phyloP scores from a whole-genome alignment of 1,140 invertebrate species.

The Batillaria attramentaria region DNA sequence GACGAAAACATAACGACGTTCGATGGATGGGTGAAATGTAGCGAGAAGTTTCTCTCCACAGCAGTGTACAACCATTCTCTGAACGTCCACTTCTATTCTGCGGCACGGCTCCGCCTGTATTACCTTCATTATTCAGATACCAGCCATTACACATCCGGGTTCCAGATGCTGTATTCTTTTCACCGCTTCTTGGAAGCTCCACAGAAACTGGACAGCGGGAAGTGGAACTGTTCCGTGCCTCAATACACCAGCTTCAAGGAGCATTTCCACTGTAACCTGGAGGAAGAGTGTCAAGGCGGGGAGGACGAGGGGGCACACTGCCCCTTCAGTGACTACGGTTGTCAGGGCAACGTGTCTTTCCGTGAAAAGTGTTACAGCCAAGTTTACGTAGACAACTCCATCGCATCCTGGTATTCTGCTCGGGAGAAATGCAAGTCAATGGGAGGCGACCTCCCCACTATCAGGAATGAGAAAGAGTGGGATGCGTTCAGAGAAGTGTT shows the following conservation, averaged over 20 bases:
- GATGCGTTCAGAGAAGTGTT: not conserved
- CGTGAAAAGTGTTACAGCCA: conserved; percentile 6
- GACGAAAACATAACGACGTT: too few relatives aligned
- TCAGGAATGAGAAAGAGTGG: not conserved
- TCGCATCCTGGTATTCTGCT: not conserved
- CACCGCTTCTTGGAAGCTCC: not conserved
- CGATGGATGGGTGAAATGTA: too few relatives aligned
- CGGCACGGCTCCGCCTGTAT: too few relatives aligned
- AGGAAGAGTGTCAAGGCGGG: conserved; percentile 7
- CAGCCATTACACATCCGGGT: not conserved
- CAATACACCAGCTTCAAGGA: conserved; percentile 15
- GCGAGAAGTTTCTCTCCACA: too few relatives aligned
- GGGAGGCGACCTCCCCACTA: not conserved
- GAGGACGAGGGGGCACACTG: conserved; percentile 2
- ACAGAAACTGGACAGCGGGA: not conserved
- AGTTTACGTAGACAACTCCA: too few relatives aligned
- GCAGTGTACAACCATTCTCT: too few relatives aligned
- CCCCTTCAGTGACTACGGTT: not conserved
- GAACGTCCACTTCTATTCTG: too few relatives aligned
- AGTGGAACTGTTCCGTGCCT: conserved; percentile 9
- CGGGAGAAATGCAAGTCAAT: not conserved
- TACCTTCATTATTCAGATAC: too few relatives aligned
- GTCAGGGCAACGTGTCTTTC: not conserved
- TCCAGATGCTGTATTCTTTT: not conserved
- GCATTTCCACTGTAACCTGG: conserved; percentile 3